Percentiles rank a stretch among this genome's conserved stretches.
These are phyloP conservation scores for Gymnoscelis rufifasciata DNA, from an alignment of 2,888 invertebrate genomes.

Conservation along the genomic window DNA sequence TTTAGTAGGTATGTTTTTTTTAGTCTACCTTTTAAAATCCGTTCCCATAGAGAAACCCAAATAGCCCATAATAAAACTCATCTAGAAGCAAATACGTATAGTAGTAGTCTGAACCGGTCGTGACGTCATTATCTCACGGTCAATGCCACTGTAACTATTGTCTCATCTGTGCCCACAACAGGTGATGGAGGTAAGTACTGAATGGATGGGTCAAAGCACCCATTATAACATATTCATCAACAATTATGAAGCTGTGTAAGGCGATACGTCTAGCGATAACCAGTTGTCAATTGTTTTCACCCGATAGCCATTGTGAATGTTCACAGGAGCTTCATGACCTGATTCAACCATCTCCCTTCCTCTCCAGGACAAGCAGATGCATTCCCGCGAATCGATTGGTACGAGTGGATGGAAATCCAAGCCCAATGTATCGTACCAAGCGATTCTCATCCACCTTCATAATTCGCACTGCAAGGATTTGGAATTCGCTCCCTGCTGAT, in stretches of 20 bases:
- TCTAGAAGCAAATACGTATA: not conserved
- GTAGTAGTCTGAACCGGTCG: not conserved
- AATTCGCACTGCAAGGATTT: no score
- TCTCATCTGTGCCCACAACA: constrained; percentile 36
- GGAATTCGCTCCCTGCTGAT: no score
- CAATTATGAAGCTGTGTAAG: not conserved
- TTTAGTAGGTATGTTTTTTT: no score
- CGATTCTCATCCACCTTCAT: no score
- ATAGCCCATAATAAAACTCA: constrained; percentile 11
- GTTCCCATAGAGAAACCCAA: not conserved
- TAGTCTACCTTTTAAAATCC: no score
- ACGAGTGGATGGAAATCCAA: no score
- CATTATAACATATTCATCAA: not conserved
- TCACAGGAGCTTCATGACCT: no score
- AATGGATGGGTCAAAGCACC: constrained; percentile 34
- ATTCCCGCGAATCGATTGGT: no score
- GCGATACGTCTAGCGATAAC: not conserved
- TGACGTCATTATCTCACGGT: constrained; percentile 35
- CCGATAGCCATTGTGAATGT: no score
- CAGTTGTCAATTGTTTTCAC: not conserved
- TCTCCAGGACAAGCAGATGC: no score
- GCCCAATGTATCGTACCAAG: no score
- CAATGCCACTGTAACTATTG: constrained; percentile 43
- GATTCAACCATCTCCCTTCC: no score
- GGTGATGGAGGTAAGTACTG: constrained; percentile 49